phyloP scores from a whole-genome alignment of 2,113 vertebrate species.

The Mirza zaza region DNA sequence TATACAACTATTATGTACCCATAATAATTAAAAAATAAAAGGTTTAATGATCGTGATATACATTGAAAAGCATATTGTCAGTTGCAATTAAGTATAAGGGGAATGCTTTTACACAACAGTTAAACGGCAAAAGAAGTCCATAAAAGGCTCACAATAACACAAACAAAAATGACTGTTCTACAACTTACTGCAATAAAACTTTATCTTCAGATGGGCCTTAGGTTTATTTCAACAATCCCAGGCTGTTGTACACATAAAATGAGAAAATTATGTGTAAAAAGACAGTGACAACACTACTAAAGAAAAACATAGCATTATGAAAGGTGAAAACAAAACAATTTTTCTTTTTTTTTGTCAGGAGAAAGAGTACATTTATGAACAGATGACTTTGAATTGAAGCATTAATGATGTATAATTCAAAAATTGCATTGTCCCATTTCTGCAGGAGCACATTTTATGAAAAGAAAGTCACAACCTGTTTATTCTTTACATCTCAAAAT shows the following conservation, averaged over 20 bases:
- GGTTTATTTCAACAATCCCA: conserved; percentile 85
- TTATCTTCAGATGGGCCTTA: conserved; percentile 84
- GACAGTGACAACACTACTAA: conserved; percentile 36
- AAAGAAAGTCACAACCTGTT: conserved; percentile 46
- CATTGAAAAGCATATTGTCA: background rate
- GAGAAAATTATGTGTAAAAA: conserved; percentile 76
- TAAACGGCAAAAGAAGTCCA: conserved; percentile 59
- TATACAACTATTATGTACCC: no score
- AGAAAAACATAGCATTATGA: conserved; percentile 46
- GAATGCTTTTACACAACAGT: conserved; percentile 49
- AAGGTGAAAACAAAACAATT: conserved; percentile 21
- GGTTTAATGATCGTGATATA: background rate
- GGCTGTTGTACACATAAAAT: conserved; percentile 86
- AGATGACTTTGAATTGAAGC: conserved; percentile 18
- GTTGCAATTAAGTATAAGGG: background rate
- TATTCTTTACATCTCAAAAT: conserved; percentile 8
- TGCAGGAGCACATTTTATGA: background rate
- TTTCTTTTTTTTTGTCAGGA: background rate
- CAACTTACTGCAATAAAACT: conserved; percentile 89
- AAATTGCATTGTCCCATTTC: conserved; percentile 57
- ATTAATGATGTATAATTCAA: conserved; percentile 1
- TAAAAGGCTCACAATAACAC: conserved; percentile 76
- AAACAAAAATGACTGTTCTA: conserved; percentile 78
- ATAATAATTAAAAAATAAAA: background rate
- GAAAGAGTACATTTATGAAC: background rate